Evolutionary conservation across 2,888 invertebrate species (phyloP).

Genomic region (Torymus aiolomorphi): DNA sequence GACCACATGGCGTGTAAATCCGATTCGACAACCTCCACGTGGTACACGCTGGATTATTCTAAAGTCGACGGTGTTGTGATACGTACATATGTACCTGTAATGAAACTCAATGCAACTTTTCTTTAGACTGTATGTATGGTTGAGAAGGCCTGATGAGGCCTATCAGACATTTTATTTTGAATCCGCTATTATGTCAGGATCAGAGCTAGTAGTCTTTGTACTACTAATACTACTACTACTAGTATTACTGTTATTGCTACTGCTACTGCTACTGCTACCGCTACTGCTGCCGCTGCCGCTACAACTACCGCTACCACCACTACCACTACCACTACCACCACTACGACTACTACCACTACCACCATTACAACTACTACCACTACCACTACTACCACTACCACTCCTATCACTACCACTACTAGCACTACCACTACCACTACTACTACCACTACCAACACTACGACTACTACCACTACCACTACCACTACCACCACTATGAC

Average conservation of each 20-base stretch:
- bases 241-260: background rate
- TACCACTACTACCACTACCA: background rate
- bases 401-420: background rate
- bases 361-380: background rate
- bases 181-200: background rate
- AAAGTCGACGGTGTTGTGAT: background rate
- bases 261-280: background rate
- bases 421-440: background rate
- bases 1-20: too few species aligned
- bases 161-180: background rate
- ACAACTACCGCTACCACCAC: background rate
- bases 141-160: background rate
- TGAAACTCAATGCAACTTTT: background rate
- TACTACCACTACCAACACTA: too few species aligned
- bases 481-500: too few species aligned
- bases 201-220: slow-evolving; percentile 1
- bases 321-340: background rate
- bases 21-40: too few species aligned
- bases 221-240: background rate
- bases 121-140: background rate
- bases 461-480: too few species aligned
- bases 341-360: background rate
- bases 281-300: background rate
- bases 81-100: background rate
- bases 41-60: background rate